Conservation (phyloP, 2,113 vertebrate genomes). For the Eublepharis macularius region DNA sequence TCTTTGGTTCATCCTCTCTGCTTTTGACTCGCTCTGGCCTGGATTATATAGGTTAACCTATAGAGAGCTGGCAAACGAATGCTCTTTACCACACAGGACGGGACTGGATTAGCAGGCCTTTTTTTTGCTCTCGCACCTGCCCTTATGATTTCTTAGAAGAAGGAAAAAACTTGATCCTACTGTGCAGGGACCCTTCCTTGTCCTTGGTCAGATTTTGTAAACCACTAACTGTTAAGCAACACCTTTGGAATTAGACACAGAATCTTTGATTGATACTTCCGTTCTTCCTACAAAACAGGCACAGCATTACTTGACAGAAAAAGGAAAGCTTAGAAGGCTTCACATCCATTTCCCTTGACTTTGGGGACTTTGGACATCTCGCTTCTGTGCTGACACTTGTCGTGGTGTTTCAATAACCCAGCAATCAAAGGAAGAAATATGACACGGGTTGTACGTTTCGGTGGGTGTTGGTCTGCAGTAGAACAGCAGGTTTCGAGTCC, state of each 20-base stretch:
- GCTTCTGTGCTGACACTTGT: not conserved
- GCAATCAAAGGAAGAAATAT: not conserved
- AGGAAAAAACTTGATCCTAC: not conserved
- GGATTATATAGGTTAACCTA: not conserved
- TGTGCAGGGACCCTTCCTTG: not conserved
- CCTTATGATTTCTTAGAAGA: not conserved
- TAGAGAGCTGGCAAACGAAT: not conserved
- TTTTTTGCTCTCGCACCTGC: not conserved
- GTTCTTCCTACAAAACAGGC: not conserved
- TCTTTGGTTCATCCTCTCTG: not conserved
- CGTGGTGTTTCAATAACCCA: not conserved
- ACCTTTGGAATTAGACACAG: not conserved
- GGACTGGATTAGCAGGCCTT: not conserved
- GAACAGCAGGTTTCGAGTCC: no score
- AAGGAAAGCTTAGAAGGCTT: not conserved
- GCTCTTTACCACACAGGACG: no score
- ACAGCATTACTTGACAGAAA: not conserved
- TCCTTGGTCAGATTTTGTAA: not conserved
- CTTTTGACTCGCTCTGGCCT: not conserved
- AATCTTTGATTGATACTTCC: not conserved
- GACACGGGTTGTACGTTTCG: fast-evolving
- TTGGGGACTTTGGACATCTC: not conserved
- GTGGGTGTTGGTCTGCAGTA: no score
- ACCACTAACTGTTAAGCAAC: not conserved
- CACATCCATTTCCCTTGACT: not conserved